phyloP scores from a whole-genome alignment of 2,797 vertebrate genomes.

The Fratercula arctica region DNA sequence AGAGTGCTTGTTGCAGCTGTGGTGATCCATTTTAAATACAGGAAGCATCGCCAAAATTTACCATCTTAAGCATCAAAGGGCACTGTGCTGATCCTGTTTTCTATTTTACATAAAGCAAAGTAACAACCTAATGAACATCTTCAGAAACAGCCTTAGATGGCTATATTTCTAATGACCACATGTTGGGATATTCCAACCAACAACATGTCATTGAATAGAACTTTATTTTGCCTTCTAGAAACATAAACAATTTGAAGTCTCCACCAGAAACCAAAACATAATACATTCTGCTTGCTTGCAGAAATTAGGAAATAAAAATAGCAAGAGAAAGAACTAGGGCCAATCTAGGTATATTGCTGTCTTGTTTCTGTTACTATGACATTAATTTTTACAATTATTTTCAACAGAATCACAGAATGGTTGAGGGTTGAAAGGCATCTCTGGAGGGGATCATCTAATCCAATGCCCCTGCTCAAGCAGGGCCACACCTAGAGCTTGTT shows the following conservation, averaged over 20 bases:
- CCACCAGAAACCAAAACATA: not conserved
- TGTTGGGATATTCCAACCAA: not conserved
- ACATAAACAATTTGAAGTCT: not conserved
- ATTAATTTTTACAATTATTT: not conserved
- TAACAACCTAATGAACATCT: not conserved
- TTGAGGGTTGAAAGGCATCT: not conserved
- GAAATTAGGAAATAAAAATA: not conserved
- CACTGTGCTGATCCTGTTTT: not conserved
- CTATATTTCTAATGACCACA: not conserved
- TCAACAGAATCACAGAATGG: not conserved
- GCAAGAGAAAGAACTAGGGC: not conserved
- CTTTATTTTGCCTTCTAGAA: not conserved
- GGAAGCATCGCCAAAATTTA: not conserved
- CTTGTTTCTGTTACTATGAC: not conserved
- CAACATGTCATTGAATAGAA: not conserved
- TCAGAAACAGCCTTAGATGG: not conserved
- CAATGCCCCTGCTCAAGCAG: not conserved
- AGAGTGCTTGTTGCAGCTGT: not conserved
- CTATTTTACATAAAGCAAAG: not conserved
- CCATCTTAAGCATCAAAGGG: not conserved
- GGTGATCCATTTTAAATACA: not conserved
- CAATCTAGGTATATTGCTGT: not conserved
- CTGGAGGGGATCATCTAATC: not conserved
- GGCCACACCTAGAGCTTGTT: not conserved
- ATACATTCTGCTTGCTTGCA: not conserved